Base-by-base conservation (phyloP, 2,797 vertebrate genomes). In the Phaenicophaeus curvirostris region DNA sequence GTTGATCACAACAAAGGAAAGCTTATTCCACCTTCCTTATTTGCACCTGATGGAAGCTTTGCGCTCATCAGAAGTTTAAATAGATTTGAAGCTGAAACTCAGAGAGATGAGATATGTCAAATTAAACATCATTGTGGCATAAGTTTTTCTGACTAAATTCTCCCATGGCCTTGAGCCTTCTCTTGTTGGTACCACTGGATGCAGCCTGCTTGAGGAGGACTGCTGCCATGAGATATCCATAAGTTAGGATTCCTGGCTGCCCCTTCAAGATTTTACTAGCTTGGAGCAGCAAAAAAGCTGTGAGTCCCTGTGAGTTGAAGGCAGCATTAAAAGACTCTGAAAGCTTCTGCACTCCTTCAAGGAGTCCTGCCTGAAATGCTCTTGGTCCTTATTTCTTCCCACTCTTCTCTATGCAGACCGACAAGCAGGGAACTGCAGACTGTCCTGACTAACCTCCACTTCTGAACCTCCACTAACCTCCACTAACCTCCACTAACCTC, bases 191-290 rank as follows among this genome's bases (percentile, higher is more conserved):
- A 76, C n/a, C 28, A 30, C 19, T 67, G 46, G 31, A 37, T 55
- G 58, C 66, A 73, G 23, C 28, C 50, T 3, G 1, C 27, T 72
- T 57, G 62, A 65, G 37, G 69, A 18, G 57, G 66, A 41, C 24
- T 23, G 50, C 46, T 88, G 25, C 53, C 3, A 1, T 0, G 1
- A 76, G 55, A 27, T 90, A 51, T 50, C 71, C 42, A 2, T 59
- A 53, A 65, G 3, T 9, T 10, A 15, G 54, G 50, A 68, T 77
- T 83, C 48, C 50, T 5, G 1, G 21, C 3, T 18, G 50, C 6
- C 41, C 21, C 30, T 71, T 10, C 0, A 0, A 37, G 44, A 28
- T 57, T 65, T 67, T 65, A 35, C 17, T n/a, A 39, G 37, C 2
- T 5, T 2, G 2, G 37, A 75, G 27, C 39, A 80, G 46, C 15